Base-by-base conservation (phyloP, 2,888 invertebrate genomes). In the Xanthia togata region DNA sequence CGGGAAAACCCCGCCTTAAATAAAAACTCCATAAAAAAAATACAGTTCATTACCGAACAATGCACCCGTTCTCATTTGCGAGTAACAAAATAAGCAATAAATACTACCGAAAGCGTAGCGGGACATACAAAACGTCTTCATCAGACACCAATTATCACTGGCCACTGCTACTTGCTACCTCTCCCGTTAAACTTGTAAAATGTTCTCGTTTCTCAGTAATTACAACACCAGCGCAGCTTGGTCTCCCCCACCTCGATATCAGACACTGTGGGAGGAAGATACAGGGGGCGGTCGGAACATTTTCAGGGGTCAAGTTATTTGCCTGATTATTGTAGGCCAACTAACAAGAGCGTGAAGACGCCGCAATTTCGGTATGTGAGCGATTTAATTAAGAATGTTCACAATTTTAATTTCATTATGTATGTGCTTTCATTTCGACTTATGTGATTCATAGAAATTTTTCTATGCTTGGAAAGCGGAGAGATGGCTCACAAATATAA, bases 301-400 rank as follows among this genome's bases (percentile, higher is more conserved):
- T 74, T 73, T 79, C 64, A 83, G 78, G 60, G 86, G 77, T 87
- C 89, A 85, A 73, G 62, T 64, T 80, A 75, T 69, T 86, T 79
- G 74, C 79, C 65, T 70, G 65, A 81, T 83, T 81, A 83, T 88
- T 89, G 87, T 89, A 89, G 89, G 89, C 87, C 87, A 89, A 88
- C 77, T 77, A 91, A 93, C 87, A 93, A 92, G 92, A 94, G 91
- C 93, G 93, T 93, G 94, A 93, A 93, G 90, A 82, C 88, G 84
- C 86, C 88, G 85, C 87, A 89, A 90, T 91, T 92, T 92, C 85
- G 91, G 91, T 91, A 89, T 89, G 89, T 87, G 89, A 78, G 86
- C 89, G 87, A 89, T 90, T 90, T 91, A 90, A 92, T 92, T 92
- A 92, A 85, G 88, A 89, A 90, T 90, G 88, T 85, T 82, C 76